Evolutionary conservation across 1,140 invertebrate species (phyloP).

Genomic region (Drosophila nigrodunni): DNA sequence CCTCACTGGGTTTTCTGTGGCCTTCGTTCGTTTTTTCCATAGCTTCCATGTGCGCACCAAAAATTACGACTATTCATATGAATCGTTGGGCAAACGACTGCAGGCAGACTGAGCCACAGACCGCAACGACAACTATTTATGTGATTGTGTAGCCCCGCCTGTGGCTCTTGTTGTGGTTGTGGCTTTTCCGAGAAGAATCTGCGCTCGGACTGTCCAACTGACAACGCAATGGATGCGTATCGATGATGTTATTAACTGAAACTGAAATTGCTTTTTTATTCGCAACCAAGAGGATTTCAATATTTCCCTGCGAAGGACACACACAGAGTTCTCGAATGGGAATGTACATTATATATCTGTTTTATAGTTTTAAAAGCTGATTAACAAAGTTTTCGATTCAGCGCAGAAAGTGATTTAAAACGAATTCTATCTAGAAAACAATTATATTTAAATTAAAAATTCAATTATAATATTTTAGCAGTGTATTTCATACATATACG

Average conservation of each 20-base stretch:
- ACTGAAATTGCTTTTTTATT: slow-evolving; percentile 47
- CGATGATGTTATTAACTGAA: slow-evolving; percentile 55
- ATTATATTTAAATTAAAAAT: too few species aligned
- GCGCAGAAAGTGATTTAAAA: too few species aligned
- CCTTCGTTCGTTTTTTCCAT: slow-evolving; percentile 19
- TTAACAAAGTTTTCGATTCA: too few species aligned
- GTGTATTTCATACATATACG: neutral
- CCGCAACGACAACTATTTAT: slow-evolving; percentile 67
- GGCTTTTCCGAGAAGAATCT: slow-evolving; percentile 23
- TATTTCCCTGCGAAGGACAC: slow-evolving; percentile 30
- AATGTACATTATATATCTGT: neutral
- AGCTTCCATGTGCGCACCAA: slow-evolving; percentile 30
- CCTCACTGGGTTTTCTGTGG: slow-evolving; percentile 34
- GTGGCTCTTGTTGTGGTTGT: slow-evolving; percentile 7
- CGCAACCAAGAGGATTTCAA: slow-evolving; percentile 33
- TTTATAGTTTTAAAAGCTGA: slow-evolving; percentile 1
- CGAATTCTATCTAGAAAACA: too few species aligned
- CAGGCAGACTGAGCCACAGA: slow-evolving; percentile 24
- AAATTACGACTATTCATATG: slow-evolving; percentile 65
- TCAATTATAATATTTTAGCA: too few species aligned
- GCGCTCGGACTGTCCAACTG: slow-evolving; percentile 5
- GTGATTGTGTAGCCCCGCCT: slow-evolving; percentile 10
- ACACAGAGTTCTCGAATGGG: slow-evolving; percentile 9
- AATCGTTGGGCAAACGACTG: slow-evolving; percentile 33
- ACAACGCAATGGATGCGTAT: slow-evolving; percentile 25